Conservation (phyloP, 2,797 vertebrate species). For the Pseudochirops cupreus region DNA sequence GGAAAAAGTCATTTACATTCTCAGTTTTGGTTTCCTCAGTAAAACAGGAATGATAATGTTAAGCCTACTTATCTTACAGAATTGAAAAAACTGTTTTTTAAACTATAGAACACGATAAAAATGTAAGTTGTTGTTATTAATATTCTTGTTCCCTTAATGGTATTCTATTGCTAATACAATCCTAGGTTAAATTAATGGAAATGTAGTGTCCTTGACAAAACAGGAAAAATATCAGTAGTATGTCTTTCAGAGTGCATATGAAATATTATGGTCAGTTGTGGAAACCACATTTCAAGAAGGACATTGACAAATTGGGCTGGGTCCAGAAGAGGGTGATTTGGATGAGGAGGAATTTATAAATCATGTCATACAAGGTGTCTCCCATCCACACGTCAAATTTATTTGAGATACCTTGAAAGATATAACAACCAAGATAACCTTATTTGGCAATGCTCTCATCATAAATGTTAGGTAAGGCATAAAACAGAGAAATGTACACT, state of each 20-base stretch:
- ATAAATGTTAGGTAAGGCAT: not conserved
- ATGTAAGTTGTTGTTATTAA: not conserved
- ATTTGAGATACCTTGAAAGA: not conserved
- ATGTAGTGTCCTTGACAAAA: not conserved
- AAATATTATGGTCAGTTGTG: not conserved
- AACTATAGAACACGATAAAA: not conserved
- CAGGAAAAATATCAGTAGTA: not conserved
- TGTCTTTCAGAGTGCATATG: not conserved
- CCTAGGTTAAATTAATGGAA: not conserved
- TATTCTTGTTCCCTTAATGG: not conserved
- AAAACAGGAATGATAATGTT: not conserved
- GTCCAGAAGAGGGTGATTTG: not conserved
- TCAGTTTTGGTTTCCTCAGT: not conserved
- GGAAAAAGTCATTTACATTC: not conserved
- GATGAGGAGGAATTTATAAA: not conserved
- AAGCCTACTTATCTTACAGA: not conserved
- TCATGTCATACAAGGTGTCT: not conserved
- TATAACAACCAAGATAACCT: not conserved
- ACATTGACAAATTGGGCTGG: not conserved
- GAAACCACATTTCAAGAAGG: not conserved
- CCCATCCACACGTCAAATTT: not conserved
- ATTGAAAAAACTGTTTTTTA: not conserved
- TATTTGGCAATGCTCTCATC: not conserved
- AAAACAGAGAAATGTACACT: not conserved
- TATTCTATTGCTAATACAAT: not conserved